Conservation (phyloP, 2,888 invertebrate genomes). For the Parascotia fuliginaria region DNA sequence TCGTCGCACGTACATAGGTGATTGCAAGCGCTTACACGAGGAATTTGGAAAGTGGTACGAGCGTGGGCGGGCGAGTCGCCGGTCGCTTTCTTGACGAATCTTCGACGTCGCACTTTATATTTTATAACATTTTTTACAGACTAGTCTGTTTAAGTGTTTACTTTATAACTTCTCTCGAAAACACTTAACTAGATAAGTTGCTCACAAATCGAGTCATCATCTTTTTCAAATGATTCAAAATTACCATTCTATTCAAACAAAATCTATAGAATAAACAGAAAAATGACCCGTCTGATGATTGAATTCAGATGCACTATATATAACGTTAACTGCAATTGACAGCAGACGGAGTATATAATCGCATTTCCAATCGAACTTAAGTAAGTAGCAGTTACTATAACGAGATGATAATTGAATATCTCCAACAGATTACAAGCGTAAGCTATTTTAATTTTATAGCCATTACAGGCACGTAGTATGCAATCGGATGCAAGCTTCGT, state of each 20-base stretch:
- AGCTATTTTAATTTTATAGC: constrained; percentile 37
- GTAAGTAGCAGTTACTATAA: constrained; percentile 28
- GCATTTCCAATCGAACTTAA: constrained; percentile 19
- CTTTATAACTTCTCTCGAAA: constrained; percentile 43
- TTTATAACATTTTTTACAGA: constrained; percentile 74
- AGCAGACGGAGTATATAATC: constrained; percentile 19
- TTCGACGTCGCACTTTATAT: constrained; percentile 77
- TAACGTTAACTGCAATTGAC: constrained; percentile 21
- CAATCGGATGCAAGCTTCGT: constrained; percentile 64
- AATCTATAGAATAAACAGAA: constrained; percentile 8
- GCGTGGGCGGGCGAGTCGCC: constrained; percentile 82
- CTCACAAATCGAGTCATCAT: constrained; percentile 26
- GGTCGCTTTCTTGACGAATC: constrained; percentile 78
- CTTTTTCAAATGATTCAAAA: constrained; percentile 24
- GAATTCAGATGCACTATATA: constrained; percentile 24
- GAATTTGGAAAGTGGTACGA: constrained; percentile 84
- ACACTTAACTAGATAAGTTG: constrained; percentile 24
- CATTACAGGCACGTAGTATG: constrained; percentile 41
- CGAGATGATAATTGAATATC: constrained; percentile 40
- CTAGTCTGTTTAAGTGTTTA: constrained; percentile 47
- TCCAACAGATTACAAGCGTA: constrained; percentile 28
- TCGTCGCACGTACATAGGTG: constrained; percentile 70
- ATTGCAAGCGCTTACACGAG: constrained; percentile 80
- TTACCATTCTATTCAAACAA: constrained; percentile 9
- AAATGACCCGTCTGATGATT: not conserved